Evolutionary conservation across 2,797 vertebrate species (phyloP).

Genomic region (Champsocephalus esox): DNA sequence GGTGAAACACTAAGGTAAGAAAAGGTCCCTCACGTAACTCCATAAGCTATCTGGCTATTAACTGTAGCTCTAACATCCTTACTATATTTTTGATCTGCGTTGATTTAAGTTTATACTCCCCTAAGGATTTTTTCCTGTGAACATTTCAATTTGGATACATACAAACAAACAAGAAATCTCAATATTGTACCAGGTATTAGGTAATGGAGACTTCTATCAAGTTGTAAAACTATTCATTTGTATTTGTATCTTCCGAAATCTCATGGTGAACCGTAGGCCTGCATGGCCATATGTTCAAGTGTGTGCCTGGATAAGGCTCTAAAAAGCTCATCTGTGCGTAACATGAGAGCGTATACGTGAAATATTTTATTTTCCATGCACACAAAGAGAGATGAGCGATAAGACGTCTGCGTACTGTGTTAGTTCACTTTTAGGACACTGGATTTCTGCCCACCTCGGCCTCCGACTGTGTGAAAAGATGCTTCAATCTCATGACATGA

Average conservation of each 20-base stretch:
- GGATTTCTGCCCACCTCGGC: slow-evolving; percentile 33
- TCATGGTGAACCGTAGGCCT: slow-evolving; percentile 1
- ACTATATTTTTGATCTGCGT: not conserved
- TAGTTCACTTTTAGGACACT: slow-evolving; percentile 21
- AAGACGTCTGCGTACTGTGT: slow-evolving; percentile 43
- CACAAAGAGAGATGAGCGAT: slow-evolving; percentile 64
- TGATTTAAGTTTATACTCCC: not conserved
- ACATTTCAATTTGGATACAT: not conserved
- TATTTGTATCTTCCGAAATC: not conserved
- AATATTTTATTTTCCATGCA: slow-evolving; percentile 65
- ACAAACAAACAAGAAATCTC: not conserved
- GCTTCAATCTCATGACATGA: slow-evolving; percentile 34
- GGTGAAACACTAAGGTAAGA: not conserved
- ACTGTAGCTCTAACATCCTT: not conserved
- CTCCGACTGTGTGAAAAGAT: slow-evolving; percentile 47
- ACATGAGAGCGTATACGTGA: slow-evolving; percentile 46
- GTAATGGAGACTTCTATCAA: not conserved
- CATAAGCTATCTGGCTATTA: not conserved
- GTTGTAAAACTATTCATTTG: not conserved
- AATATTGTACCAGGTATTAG: not conserved
- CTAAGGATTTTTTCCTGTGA: no score
- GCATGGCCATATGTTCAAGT: slow-evolving; percentile 24
- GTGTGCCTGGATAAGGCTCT: slow-evolving; percentile 23
- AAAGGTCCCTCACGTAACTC: not conserved
- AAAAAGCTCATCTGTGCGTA: slow-evolving; percentile 46